These are phyloP conservation scores for Noctua fimbriata DNA, from an alignment of 2,888 invertebrate genomes.

Conservation along the genomic window DNA sequence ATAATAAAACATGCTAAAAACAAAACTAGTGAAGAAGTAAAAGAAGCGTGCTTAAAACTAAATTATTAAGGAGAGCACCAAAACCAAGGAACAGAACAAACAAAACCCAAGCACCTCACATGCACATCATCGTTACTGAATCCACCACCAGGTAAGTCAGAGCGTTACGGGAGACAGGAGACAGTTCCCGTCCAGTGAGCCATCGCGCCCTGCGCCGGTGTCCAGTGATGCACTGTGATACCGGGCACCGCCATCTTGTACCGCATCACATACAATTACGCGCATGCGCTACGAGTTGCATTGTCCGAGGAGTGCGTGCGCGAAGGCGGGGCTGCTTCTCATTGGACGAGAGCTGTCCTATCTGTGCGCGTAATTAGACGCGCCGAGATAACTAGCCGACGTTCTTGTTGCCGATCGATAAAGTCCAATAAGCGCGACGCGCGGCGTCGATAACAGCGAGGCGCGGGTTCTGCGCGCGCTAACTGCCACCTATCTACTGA, in stretches of 20 bases:
- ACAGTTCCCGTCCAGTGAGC: conserved; percentile 20
- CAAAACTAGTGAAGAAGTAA: conserved; percentile 11
- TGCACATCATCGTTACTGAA: conserved; percentile 62
- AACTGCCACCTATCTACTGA: conserved; percentile 51
- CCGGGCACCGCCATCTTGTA: conserved; percentile 72
- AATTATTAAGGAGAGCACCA: conserved; percentile 52
- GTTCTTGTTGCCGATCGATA: conserved; percentile 49
- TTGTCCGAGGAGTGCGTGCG: conserved; percentile 49
- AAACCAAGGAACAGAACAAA: conserved; percentile 45
- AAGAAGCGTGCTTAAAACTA: conserved; percentile 42
- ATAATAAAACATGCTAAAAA: neutral
- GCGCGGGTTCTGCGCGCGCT: conserved; percentile 45
- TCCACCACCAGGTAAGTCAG: conserved; percentile 69
- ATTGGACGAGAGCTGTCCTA: conserved; percentile 65
- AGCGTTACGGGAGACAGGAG: neutral
- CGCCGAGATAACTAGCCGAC: conserved; percentile 54
- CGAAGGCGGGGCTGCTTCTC: conserved; percentile 63
- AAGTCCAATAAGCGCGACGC: conserved; percentile 44
- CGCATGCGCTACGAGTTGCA: conserved; percentile 56
- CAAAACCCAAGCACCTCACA: conserved; percentile 45
- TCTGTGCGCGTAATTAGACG: conserved; percentile 46
- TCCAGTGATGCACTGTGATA: conserved; percentile 19
- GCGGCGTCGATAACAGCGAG: conserved; percentile 40
- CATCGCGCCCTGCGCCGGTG: neutral
- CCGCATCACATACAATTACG: conserved; percentile 59